Conservation (phyloP, 2,888 invertebrate genomes). For the Schrankia costaestrigalis region DNA sequence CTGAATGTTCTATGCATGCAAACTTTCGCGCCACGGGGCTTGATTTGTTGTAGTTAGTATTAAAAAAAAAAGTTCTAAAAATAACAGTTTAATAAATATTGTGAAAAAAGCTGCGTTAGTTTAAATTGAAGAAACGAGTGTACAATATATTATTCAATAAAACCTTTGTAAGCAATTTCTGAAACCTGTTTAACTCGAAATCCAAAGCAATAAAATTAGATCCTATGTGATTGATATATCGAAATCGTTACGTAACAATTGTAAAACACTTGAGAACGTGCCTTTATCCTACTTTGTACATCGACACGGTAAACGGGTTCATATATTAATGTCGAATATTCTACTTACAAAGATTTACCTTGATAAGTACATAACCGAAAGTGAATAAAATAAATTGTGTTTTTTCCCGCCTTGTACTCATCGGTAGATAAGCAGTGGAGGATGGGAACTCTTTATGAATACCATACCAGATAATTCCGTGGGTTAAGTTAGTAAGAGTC, state of each 20-base stretch:
- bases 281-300: conserved; percentile 20
- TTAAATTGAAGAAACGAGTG: background rate
- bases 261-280: conserved; percentile 10
- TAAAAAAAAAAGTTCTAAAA: too few relatives aligned
- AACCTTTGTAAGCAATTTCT: background rate
- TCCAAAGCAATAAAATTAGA: conserved; percentile 4
- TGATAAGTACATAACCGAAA: conserved; percentile 18
- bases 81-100: too few relatives aligned
- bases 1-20: too few relatives aligned
- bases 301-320: conserved; percentile 21
- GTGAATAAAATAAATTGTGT: conserved; percentile 25
- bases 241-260: conserved; percentile 2
- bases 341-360: conserved; percentile 24
- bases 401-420: too few relatives aligned
- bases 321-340: conserved; percentile 21
- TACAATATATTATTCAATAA: background rate
- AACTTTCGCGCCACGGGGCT: too few relatives aligned
- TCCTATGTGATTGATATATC: conserved; percentile 17
- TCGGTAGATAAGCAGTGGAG: too few relatives aligned
- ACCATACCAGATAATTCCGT: too few relatives aligned
- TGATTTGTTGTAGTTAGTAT: too few relatives aligned
- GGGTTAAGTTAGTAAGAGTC: too few relatives aligned
- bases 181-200: background rate
- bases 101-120: too few relatives aligned
- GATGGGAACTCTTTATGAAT: too few relatives aligned